Percentiles rank a stretch among this genome's conserved stretches.
phyloP scores from a whole-genome alignment of 2,888 invertebrate species.

The Latrodectus hesperus region DNA sequence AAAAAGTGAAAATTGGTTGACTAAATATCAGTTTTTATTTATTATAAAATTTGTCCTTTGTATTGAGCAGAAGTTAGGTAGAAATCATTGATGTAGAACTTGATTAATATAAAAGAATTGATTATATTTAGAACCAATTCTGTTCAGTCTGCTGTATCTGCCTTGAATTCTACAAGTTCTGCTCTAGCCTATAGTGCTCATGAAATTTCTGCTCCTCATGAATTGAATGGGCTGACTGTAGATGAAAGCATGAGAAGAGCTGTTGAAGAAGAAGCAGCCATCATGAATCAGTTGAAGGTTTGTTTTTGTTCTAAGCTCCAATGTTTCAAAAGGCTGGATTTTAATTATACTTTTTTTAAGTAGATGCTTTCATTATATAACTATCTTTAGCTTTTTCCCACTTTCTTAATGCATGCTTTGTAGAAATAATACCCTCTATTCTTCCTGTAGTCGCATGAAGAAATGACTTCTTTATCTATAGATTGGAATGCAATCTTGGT shows the following conservation, averaged over 20 bases:
- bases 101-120: neutral
- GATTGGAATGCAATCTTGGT: constrained; percentile 47
- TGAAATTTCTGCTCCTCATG: constrained; percentile 47
- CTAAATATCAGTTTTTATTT: too few species aligned
- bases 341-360: too few species aligned
- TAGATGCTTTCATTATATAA: too few species aligned
- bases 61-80: too few species aligned
- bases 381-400: constrained; percentile 14
- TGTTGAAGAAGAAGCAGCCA: constrained; percentile 96
- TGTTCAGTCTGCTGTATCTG: constrained; percentile 91
- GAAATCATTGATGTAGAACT: too few species aligned
- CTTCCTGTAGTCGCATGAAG: constrained; percentile 42
- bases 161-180: constrained; percentile 89
- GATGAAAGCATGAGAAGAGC: constrained; percentile 69
- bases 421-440: constrained; percentile 40
- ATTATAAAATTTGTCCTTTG: too few species aligned
- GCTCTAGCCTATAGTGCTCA: constrained; percentile 79
- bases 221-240: constrained; percentile 65
- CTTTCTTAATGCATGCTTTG: constrained; percentile 50
- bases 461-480: constrained; percentile 52
- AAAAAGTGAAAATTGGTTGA: too few species aligned
- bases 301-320: neutral
- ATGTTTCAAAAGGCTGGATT: neutral
- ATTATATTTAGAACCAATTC: constrained; percentile 83
- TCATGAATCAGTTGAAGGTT: constrained; percentile 96